Conservation (phyloP, 2,888 invertebrate species). For the Mesorhabditis spiculigera region DNA sequence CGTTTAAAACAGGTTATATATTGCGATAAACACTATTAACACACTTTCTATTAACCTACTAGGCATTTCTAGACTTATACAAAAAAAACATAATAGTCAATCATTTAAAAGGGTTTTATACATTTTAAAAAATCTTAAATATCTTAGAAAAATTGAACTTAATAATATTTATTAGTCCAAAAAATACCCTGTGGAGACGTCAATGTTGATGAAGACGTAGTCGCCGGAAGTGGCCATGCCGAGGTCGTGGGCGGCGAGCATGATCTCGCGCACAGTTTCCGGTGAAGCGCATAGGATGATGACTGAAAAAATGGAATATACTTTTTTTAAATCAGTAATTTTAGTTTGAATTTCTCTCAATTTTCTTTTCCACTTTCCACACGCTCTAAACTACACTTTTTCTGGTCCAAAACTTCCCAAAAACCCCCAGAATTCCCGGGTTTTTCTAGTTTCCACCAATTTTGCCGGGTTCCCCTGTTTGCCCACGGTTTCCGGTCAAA, state of each 20-base stretch:
- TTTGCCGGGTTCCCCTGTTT: too few species aligned
- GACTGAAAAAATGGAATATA: conserved; percentile 68
- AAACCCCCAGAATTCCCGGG: background rate
- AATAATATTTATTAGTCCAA: too few species aligned
- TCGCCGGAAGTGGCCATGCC: conserved; percentile 93
- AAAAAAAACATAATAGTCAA: too few species aligned
- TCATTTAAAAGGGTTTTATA: too few species aligned
- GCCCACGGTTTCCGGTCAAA: too few species aligned
- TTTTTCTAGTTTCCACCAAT: too few species aligned
- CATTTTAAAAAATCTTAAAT: too few species aligned
- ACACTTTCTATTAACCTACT: too few species aligned
- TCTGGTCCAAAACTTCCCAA: background rate
- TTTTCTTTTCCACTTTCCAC: background rate
- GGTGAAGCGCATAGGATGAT: conserved; percentile 87
- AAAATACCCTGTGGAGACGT: conserved; percentile 86
- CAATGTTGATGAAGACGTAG: conserved; percentile 96
- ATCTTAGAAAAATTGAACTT: too few species aligned
- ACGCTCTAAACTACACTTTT: background rate
- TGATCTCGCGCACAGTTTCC: conserved; percentile 81
- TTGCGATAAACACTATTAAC: too few species aligned
- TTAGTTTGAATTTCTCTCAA: background rate
- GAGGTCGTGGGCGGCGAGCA: conserved; percentile 87
- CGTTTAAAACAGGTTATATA: too few species aligned
- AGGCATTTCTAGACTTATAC: too few species aligned
- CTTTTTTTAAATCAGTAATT: background rate